Evolutionary conservation across 2,113 vertebrate species (phyloP), one percentile per base, ranked within the genome.

Genomic region (Progne subis): DNA sequence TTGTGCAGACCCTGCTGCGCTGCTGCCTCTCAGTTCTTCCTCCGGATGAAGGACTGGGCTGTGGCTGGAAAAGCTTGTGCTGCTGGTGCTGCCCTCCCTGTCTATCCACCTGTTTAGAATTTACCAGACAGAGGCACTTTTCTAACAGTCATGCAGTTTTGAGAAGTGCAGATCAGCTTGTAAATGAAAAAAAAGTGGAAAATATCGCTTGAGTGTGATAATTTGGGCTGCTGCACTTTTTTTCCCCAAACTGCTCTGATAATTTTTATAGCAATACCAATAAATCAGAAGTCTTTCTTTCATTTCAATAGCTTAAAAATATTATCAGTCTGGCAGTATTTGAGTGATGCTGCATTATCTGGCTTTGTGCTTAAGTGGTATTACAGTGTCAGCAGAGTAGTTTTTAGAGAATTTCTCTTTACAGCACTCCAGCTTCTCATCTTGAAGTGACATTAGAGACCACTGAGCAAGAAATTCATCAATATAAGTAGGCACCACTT

Each of bases 331-430:
- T 88, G 86, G 25, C 64, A 71, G 68, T 60, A 26, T 86, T 89
- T 84, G 93, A 94, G 77, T 71, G 74, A 91, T 95, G 68, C 29
- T 70, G 64, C 84, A 74, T 86, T 94, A 81, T 81, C 79, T 86
- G 82, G 63, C 93, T 93, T 83, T 46, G 86, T 81, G 78, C 82
- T 91, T 87, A 88, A 94, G 91, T 64, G 69, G 76, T 94, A 82
- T 52, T 96, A 94, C 90, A 86, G 78, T 96, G 90, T 90, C 94
- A 96, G 56, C 80, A 44, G 72, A 86, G 86, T 78, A 83, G 59
- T 94, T 94, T 75, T 83, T 86, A 50, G 69, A 86, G 64, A 90
- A 95, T 93, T 90, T 96, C 82, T 95, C 86, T 95, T 92, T 79
- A 70, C 34, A 61, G 57, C 49, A 34, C 81, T 90, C 65, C 53